These are phyloP conservation scores for Pimpla rufipes DNA, from an alignment of 2,888 invertebrate genomes.

Conservation along the genomic window DNA sequence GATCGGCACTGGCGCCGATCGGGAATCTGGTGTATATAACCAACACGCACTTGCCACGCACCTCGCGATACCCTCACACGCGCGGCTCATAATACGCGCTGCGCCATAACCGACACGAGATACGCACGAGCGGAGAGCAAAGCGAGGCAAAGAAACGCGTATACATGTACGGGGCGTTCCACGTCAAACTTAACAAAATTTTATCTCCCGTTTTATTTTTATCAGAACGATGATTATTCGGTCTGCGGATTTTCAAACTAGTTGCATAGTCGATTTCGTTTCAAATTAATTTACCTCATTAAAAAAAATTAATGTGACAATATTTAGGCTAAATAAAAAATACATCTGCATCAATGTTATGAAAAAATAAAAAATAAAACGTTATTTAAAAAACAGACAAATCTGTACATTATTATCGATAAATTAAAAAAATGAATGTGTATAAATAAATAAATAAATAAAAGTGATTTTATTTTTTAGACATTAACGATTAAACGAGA, in stretches of 20 bases:
- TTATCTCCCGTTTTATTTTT: background rate
- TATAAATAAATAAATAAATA: too few relatives aligned
- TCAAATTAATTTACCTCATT: too few relatives aligned
- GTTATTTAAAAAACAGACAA: too few relatives aligned
- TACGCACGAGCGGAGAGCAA: conserved; percentile 9
- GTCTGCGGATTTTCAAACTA: background rate
- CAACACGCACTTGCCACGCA: conserved; percentile 46
- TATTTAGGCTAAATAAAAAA: too few relatives aligned
- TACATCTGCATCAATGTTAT: too few relatives aligned
- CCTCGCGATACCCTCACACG: conserved; percentile 9
- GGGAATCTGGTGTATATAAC: background rate
- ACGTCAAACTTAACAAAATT: background rate
- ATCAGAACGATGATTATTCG: background rate
- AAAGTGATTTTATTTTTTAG: background rate
- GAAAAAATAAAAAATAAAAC: too few relatives aligned
- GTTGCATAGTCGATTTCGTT: too few relatives aligned
- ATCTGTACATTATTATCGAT: too few relatives aligned
- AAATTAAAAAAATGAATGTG: too few relatives aligned
- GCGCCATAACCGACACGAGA: conserved; percentile 35
- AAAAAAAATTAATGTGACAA: too few relatives aligned
- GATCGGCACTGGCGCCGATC: conserved; percentile 41
- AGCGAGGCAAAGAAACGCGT: conserved; percentile 9
- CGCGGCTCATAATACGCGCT: background rate
- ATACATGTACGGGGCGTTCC: background rate
- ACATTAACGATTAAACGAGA: background rate